Percentiles rank a stretch among this genome's conserved stretches.
Evolutionary conservation across 1,140 invertebrate genomes (phyloP).

Genomic region (Drosophila teissieri): DNA sequence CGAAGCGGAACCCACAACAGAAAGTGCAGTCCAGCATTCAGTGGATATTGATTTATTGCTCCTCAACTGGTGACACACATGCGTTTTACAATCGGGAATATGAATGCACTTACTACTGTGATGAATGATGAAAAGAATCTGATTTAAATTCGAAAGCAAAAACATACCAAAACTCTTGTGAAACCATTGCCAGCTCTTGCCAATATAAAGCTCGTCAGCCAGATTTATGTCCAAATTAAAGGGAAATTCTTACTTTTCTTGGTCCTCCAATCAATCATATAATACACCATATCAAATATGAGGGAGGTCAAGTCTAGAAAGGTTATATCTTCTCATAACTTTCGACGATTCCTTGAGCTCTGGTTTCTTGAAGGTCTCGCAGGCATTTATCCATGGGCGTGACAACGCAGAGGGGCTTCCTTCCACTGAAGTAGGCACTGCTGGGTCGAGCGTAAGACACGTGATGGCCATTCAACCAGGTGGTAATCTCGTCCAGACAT

Average conservation of each 20-base stretch:
- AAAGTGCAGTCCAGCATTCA: slow-evolving; percentile 55
- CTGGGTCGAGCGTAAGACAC: slow-evolving; percentile 53
- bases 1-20: slow-evolving; percentile 38
- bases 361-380: slow-evolving; percentile 48
- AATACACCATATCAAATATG: not conserved
- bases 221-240: no score
- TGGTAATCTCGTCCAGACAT: slow-evolving; percentile 69
- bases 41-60: slow-evolving; percentile 75
- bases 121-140: not conserved
- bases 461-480: slow-evolving; percentile 49
- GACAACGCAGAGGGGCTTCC: slow-evolving; percentile 71
- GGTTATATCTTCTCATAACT: slow-evolving; percentile 57
- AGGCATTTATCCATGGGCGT: slow-evolving; percentile 66
- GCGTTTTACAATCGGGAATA: not conserved
- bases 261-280: no score
- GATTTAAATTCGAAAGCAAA: not conserved
- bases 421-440: slow-evolving; percentile 67
- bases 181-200: not conserved
- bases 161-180: not conserved
- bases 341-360: slow-evolving; percentile 55
- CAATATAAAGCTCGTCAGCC: no score
- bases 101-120: not conserved
- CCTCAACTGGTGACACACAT: slow-evolving; percentile 3
- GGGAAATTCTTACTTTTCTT: not conserved
- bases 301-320: no score